Evolutionary conservation across 2,797 vertebrate genomes (phyloP).

Genomic region (Glyptemys insculpta): DNA sequence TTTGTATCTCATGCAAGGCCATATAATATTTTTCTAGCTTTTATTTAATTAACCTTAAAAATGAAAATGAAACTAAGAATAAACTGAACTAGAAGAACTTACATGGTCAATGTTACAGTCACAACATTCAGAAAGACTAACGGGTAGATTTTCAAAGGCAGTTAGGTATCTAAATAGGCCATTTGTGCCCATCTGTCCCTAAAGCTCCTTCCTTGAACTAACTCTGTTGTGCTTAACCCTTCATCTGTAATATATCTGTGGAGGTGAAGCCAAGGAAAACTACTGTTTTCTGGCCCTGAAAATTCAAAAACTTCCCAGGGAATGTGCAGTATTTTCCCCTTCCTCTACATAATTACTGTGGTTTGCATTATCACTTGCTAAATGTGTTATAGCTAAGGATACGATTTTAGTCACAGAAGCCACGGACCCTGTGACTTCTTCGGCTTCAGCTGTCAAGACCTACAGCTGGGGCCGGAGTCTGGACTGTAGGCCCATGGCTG

Average conservation of each 20-base stretch:
- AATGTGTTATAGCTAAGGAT: background rate
- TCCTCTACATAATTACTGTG: background rate
- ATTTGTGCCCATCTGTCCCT: background rate
- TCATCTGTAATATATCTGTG: background rate
- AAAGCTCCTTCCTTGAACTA: background rate
- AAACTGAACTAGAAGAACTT: background rate
- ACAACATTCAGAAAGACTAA: background rate
- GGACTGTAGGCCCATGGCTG: too few species aligned
- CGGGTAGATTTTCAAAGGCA: background rate
- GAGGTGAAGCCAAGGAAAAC: background rate
- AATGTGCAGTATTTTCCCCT: background rate
- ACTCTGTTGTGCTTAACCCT: background rate
- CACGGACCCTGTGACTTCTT: too few species aligned
- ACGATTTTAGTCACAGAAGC: too few species aligned
- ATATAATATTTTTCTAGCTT: background rate
- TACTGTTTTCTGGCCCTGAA: background rate
- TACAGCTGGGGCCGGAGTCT: too few species aligned
- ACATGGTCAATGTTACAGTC: background rate
- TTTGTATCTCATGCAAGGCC: background rate
- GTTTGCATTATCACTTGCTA: background rate
- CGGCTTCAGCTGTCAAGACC: too few species aligned
- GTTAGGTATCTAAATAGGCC: background rate
- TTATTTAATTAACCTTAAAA: background rate
- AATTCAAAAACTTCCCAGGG: background rate
- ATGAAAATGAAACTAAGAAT: background rate